These are phyloP conservation scores for Polymixis lichenea DNA, from an alignment of 2,888 invertebrate genomes.

Conservation along the genomic window DNA sequence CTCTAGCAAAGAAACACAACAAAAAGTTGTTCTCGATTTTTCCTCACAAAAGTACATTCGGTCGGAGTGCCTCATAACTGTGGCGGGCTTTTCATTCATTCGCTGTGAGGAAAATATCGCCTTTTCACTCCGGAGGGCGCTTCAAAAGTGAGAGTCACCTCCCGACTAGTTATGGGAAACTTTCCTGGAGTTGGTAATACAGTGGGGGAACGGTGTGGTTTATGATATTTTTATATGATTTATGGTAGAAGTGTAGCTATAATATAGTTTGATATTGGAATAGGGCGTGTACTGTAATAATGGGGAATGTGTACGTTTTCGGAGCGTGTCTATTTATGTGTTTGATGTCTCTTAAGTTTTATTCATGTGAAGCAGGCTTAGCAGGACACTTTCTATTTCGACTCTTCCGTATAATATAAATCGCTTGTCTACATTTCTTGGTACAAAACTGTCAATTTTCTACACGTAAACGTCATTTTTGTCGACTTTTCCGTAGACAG, in stretches of 20 bases:
- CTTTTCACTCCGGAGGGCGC: conserved; percentile 68
- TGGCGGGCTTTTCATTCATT: conserved; percentile 62
- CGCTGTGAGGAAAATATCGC: conserved; percentile 62
- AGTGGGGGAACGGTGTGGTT: conserved; percentile 59
- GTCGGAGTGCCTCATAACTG: conserved; percentile 52
- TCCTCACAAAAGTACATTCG: conserved; percentile 54
- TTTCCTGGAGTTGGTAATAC: conserved; percentile 65
- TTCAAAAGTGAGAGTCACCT: conserved; percentile 83
- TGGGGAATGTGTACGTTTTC: not conserved
- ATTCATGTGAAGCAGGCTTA: too few relatives aligned
- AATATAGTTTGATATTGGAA: conserved; percentile 13
- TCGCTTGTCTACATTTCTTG: too few relatives aligned
- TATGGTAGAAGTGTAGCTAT: conserved; percentile 6
- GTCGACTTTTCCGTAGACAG: too few relatives aligned
- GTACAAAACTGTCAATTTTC: too few relatives aligned
- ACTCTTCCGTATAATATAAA: too few relatives aligned
- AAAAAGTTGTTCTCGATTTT: conserved; percentile 51
- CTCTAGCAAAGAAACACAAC: conserved; percentile 29
- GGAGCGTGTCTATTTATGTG: not conserved
- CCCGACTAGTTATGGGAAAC: conserved; percentile 78
- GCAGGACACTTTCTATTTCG: too few relatives aligned
- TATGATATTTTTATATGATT: conserved; percentile 40
- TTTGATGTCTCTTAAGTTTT: not conserved
- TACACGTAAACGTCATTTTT: too few relatives aligned
- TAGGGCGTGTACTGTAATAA: not conserved